Evolutionary conservation across 1,140 invertebrate species (phyloP), one percentile per base, ranked within the genome.

Genomic region (Rhynchophorus ferrugineus): DNA sequence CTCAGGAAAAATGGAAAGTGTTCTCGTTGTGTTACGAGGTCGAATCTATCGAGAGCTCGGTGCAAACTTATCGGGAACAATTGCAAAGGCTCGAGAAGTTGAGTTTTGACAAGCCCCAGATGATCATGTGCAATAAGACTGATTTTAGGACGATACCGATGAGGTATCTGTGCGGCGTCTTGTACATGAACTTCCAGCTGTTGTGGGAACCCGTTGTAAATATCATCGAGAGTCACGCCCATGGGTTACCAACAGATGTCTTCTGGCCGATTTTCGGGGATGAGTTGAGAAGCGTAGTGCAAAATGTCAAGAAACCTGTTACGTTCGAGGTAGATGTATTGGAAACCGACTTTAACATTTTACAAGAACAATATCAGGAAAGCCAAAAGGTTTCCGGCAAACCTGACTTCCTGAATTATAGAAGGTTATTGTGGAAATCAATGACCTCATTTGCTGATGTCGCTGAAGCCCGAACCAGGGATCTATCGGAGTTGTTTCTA

Each of bases 171-270:
- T 74, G 95, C 5, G 89, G 91, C 5, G 77, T 82, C 52, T 69
- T 95, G 2, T 91, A 87, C 67, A 72, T 87, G 2, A 95, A 95
- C 66, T 95, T 95, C 58, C 85, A 86, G 60, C 71, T 91, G 16
- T 62, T 97, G 0, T 96, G 92, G 92, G 82, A 87, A 38, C 87
- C 90, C n/a, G 72, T 87, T 0, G 71, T 75, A 5, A 78, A 84
- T 61, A 74, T 91, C 14, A 82, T 95, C 44, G 72, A 80, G 2
- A 76, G 81, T 5, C 87, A 87, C 65, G 85, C 86, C 0, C 73
- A 77, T 57, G 73, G 75, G 1, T 73, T 91, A 63, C 66, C 78
- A 0, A 72, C 73, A 13, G 66, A 80, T 3, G 70, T 77, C 36
- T 95, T 95, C 73, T 95, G 93, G 91, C 67, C 72, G 13, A 69